These are phyloP conservation scores for Pleuronectes platessa DNA, from an alignment of 2,113 vertebrate species.

Conservation along the genomic window DNA sequence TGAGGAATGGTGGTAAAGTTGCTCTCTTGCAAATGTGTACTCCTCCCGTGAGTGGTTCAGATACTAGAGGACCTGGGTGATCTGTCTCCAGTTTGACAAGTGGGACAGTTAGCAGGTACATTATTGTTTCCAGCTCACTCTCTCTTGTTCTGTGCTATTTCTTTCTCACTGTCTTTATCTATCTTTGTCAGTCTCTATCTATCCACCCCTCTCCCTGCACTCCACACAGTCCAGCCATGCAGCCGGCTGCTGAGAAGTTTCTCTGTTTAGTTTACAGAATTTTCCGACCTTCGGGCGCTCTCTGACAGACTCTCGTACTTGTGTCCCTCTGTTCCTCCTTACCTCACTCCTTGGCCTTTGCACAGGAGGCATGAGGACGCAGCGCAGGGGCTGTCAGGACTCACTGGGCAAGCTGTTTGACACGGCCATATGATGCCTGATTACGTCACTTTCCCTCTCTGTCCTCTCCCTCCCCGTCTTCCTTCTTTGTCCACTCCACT, in stretches of 20 bases:
- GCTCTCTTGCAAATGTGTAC: constrained; percentile 10
- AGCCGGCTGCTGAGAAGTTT: constrained; percentile 57
- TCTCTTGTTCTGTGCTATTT: constrained; percentile 10
- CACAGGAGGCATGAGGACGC: constrained; percentile 53
- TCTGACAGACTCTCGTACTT: constrained; percentile 70
- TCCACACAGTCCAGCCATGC: constrained; percentile 44
- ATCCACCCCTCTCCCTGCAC: constrained; percentile 21
- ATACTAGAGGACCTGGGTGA: constrained; percentile 1
- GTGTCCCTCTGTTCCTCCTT: constrained; percentile 60
- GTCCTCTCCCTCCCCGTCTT: constrained; percentile 14
- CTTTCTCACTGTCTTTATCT: constrained; percentile 11
- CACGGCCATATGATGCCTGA: constrained; percentile 52
- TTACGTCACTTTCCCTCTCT: constrained; percentile 48
- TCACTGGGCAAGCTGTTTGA: constrained; percentile 54
- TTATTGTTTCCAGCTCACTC: constrained; percentile 43
- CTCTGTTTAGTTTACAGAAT: constrained; percentile 76
- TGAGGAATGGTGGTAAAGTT: neutral
- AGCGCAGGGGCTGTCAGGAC: constrained; percentile 61
- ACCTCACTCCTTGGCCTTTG: constrained; percentile 62
- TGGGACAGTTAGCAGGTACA: constrained; percentile 44
- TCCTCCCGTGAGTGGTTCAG: constrained; percentile 9
- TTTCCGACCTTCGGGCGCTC: constrained; percentile 76
- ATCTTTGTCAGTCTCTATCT: constrained; percentile 25
- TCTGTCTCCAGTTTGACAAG: constrained; percentile 43
- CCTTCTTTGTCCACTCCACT: constrained; percentile 10